A percentile compares a stretch with the other conserved stretches of the same genome.
Evolutionary conservation across 2,888 invertebrate species (phyloP).

Genomic region (Mesochorus sp.): DNA sequence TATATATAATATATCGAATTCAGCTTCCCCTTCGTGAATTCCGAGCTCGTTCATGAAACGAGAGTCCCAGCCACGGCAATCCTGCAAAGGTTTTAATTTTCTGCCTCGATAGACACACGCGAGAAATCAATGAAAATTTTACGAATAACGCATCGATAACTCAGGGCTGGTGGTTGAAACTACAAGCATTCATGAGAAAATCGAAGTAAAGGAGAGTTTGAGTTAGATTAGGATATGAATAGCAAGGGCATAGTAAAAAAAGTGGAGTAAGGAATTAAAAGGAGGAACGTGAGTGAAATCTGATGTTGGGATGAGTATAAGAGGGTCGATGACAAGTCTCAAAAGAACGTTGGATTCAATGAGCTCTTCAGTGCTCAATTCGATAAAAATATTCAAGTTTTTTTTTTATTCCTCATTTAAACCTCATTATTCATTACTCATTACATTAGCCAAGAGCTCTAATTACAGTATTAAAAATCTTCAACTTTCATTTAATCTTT

Average conservation of each 20-base stretch:
- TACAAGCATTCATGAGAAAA: constrained; percentile 4
- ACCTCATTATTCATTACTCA: too few relatives aligned
- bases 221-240: too few relatives aligned
- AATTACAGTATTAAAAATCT: too few relatives aligned
- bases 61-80: constrained; percentile 45
- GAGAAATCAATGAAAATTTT: constrained; percentile 63
- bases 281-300: background rate
- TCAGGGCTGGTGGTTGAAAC: constrained; percentile 2
- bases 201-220: background rate
- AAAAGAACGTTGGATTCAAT: too few relatives aligned
- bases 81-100: constrained; percentile 64
- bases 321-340: too few relatives aligned
- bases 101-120: constrained; percentile 45
- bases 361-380: too few relatives aligned
- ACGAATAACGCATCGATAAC: constrained; percentile 44
- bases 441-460: too few relatives aligned
- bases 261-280: background rate
- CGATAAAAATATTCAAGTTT: too few relatives aligned
- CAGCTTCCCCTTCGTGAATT: constrained; percentile 42
- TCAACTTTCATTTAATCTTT: too few relatives aligned
- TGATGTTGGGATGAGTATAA: background rate
- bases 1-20: too few relatives aligned
- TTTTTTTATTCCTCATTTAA: too few relatives aligned
- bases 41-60: constrained; percentile 19
- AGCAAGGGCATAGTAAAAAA: background rate